phyloP scores from a whole-genome alignment of 2,888 invertebrate genomes.

The Tryphoninae sp. region DNA sequence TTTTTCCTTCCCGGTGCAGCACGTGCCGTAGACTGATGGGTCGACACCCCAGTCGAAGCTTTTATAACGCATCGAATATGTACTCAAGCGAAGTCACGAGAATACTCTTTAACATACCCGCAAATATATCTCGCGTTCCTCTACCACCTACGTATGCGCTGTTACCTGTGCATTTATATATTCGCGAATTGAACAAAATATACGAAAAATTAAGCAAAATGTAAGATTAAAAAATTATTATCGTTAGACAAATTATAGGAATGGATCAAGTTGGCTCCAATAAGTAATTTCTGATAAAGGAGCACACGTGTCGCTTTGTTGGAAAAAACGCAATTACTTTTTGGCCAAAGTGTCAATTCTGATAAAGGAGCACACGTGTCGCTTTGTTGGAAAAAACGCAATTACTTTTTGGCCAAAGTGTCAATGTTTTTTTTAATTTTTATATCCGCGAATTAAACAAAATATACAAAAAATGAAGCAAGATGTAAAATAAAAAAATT shows the following conservation, averaged over 20 bases:
- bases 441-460: background rate
- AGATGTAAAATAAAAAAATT: background rate
- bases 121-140: background rate
- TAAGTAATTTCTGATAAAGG: no score
- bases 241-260: background rate
- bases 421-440: no score
- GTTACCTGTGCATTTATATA: background rate
- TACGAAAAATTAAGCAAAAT: background rate
- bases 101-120: conserved; percentile 45
- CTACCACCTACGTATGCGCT: conserved; percentile 4
- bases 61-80: conserved; percentile 67
- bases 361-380: no score
- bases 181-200: background rate
- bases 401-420: no score
- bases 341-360: no score
- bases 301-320: no score
- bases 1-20: conserved; percentile 52
- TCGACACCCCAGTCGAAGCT: conserved; percentile 72
- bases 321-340: no score
- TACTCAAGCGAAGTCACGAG: conserved; percentile 41
- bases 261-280: no score
- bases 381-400: no score
- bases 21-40: conserved; percentile 73
- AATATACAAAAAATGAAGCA: background rate
- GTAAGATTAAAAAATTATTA: background rate